Percentiles rank a stretch among this genome's conserved stretches.
Conservation (phyloP, 1,140 invertebrate genomes). For the Trypoxylus dichotomus region DNA sequence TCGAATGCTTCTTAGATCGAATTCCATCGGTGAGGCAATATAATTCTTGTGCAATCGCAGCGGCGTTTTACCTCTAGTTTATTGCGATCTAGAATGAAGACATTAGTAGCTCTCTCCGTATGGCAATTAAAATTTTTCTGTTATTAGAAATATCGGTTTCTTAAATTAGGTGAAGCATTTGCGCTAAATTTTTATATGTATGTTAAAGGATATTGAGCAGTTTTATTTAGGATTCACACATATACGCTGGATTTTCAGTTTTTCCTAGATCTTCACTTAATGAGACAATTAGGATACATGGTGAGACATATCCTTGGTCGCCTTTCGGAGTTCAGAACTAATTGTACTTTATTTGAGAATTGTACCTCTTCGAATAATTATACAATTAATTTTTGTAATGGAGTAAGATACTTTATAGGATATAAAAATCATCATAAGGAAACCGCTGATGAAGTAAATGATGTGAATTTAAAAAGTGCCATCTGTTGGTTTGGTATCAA, state of each 20-base stretch:
- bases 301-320: no score
- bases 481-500: no score
- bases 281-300: no score
- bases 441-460: background rate
- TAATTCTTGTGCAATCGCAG: conserved; percentile 9
- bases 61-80: background rate
- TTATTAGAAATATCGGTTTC: background rate
- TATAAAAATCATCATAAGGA: background rate
- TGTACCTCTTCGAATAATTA: no score
- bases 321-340: no score
- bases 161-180: background rate
- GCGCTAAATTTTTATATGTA: background rate
- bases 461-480: background rate
- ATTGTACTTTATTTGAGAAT: no score
- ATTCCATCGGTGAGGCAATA: conserved; percentile 17
- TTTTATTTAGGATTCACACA: background rate
- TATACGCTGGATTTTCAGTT: background rate
- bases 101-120: background rate
- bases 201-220: background rate
- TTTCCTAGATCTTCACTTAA: no score
- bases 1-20: conserved; percentile 10
- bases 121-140: conserved; percentile 3
- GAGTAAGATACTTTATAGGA: no score
- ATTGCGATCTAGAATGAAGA: conserved; percentile 4
- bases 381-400: no score